Base-by-base conservation (phyloP, 2,797 vertebrate genomes). In the Spondyliosoma cantharus region DNA sequence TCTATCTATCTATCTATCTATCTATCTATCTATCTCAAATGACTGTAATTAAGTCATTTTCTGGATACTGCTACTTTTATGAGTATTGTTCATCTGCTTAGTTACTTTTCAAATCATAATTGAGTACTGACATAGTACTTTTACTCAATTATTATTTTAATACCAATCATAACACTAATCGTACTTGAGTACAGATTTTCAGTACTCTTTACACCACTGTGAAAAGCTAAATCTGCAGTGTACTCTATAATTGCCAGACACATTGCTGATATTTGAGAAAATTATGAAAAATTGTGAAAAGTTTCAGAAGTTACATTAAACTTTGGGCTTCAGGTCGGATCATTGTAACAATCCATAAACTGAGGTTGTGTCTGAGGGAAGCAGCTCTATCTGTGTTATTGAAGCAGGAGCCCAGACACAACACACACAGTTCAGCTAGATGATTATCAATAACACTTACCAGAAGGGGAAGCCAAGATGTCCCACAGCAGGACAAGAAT, bases 371-470 rank as follows among this genome's bases (percentile, higher is more conserved):
- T 80, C 63, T 74, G 60, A 72, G 56, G 42, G 27, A 74, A 83
- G 15, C 59, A 45, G 22, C 63, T 76, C 29, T 25, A 56, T 73
- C 64, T 74, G 61, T 69, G 74, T 83, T 66, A 62, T 63, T 58
- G 42, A 70, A 50, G 45, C 43, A 76, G 53, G 78, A 71, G 67
- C 75, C 45, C 9, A 15, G 75, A 32, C 68, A 64, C 63, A 72
- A 49, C 69, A 46, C 74, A 72, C 82, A 87, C 75, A 74, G 46
- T 72, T 78, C 75, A 86, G 77, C 58, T 57, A 79, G 74, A 76
- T 57, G 27, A 87, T 79, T 84, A 88, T 93, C 91, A 91, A 86
- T 86, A 89, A 89, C 68, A 87, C 76, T 89, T 82, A 58, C 63
- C 52, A 85, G 83, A 81, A 73, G 62, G 52, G 22, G 43, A 61